Conservation (phyloP, 1,140 invertebrate genomes). For the Aporrectodea caliginosa region DNA sequence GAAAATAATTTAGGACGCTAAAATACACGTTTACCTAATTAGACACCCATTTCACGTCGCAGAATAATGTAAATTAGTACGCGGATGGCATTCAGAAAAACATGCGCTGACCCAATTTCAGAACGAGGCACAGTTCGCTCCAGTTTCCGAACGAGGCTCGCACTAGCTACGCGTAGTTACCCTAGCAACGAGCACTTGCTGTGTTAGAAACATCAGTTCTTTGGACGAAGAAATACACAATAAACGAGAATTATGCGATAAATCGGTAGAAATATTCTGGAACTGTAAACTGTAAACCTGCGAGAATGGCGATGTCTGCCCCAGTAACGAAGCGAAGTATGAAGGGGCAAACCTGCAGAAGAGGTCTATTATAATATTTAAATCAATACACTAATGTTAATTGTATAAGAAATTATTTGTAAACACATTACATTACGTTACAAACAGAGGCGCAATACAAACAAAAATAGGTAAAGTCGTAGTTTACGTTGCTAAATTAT, state of each 20-base stretch:
- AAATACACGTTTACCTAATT: too few relatives aligned
- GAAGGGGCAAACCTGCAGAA: background rate
- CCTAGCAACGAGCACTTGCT: background rate
- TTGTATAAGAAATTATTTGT: background rate
- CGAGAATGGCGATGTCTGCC: background rate
- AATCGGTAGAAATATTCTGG: too few relatives aligned
- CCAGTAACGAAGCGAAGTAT: background rate
- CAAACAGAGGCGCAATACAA: background rate
- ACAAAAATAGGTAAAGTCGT: too few relatives aligned
- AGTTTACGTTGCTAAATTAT: background rate
- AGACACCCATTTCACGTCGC: too few relatives aligned
- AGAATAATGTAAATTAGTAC: too few relatives aligned
- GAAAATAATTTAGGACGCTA: too few relatives aligned
- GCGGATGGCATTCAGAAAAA: too few relatives aligned
- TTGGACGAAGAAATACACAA: background rate
- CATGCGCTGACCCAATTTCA: too few relatives aligned
- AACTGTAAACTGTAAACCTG: background rate
- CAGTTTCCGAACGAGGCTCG: too few relatives aligned
- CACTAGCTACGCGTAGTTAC: too few relatives aligned
- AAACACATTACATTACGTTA: background rate
- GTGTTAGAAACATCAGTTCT: background rate
- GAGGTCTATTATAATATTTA: background rate
- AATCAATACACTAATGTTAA: background rate
- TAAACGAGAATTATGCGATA: background rate
- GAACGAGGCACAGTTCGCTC: too few relatives aligned